phyloP scores from a whole-genome alignment of 2,888 invertebrate species.

The Sarcophaga subvicina region DNA sequence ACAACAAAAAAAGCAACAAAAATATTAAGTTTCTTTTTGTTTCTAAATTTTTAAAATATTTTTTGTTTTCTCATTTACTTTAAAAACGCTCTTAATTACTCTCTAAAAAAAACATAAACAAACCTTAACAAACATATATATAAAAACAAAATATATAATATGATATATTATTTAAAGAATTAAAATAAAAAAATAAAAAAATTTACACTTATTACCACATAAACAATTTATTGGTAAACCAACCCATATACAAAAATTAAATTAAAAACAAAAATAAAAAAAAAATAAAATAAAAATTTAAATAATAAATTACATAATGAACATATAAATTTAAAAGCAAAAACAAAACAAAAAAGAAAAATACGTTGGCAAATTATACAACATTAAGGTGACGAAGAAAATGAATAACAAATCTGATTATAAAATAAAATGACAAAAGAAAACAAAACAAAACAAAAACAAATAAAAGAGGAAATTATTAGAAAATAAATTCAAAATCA shows the following conservation, averaged over 20 bases:
- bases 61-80: neutral
- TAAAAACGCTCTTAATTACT: constrained; percentile 20
- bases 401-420: constrained; percentile 61
- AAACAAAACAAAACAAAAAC: constrained; percentile 37
- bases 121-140: constrained; percentile 45
- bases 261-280: constrained; percentile 37
- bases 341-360: constrained; percentile 35
- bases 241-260: constrained; percentile 1
- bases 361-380: constrained; percentile 57
- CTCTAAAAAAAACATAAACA: constrained; percentile 25
- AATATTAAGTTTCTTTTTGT: constrained; percentile 32
- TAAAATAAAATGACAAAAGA: constrained; percentile 26
- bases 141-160: constrained; percentile 36
- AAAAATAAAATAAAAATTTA: constrained; percentile 53
- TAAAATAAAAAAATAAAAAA: constrained; percentile 52
- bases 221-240: constrained; percentile 63
- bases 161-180: constrained; percentile 48
- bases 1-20: constrained; percentile 45
- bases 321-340: constrained; percentile 57
- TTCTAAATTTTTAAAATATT: constrained; percentile 23
- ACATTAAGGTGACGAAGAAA: constrained; percentile 58
- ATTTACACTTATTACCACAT: constrained; percentile 67
- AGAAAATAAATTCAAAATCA: constrained; percentile 69
- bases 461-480: constrained; percentile 63
- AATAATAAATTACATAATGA: constrained; percentile 59